phyloP scores from a whole-genome alignment of 2,797 vertebrate species.

The Macropus fuliginosus region DNA sequence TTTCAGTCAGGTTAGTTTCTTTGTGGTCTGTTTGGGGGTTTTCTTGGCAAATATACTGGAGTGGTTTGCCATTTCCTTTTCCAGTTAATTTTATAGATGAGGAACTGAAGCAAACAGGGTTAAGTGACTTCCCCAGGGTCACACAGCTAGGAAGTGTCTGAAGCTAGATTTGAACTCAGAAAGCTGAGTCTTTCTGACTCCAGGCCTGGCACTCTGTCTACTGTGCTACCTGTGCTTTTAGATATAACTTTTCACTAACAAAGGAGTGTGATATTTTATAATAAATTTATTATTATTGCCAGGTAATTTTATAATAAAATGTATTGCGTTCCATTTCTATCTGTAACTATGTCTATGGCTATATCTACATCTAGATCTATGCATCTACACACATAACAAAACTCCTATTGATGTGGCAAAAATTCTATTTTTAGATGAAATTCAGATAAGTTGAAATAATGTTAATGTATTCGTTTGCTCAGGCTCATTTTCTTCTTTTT shows the following conservation, averaged over 20 bases:
- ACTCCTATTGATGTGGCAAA: neutral
- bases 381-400: neutral
- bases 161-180: neutral
- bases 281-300: neutral
- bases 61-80: neutral
- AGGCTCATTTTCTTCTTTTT: neutral
- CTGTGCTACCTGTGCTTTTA: neutral
- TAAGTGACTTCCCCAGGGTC: neutral
- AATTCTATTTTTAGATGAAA: neutral
- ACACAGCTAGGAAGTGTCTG: neutral
- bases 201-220: neutral
- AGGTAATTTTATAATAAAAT: neutral
- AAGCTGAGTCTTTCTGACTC: neutral
- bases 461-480: neutral
- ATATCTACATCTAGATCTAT: neutral
- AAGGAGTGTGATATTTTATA: neutral
- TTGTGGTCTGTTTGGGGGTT: neutral
- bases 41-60: neutral
- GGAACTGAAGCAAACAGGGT: neutral
- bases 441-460: neutral
- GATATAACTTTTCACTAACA: neutral
- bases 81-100: neutral
- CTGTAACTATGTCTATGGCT: neutral
- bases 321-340: neutral
- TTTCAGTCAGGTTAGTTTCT: neutral